Percentiles rank a stretch among this genome's conserved stretches.
These are phyloP conservation scores for Palloptera scutellata DNA, from an alignment of 2,888 invertebrate species.

Conservation along the genomic window DNA sequence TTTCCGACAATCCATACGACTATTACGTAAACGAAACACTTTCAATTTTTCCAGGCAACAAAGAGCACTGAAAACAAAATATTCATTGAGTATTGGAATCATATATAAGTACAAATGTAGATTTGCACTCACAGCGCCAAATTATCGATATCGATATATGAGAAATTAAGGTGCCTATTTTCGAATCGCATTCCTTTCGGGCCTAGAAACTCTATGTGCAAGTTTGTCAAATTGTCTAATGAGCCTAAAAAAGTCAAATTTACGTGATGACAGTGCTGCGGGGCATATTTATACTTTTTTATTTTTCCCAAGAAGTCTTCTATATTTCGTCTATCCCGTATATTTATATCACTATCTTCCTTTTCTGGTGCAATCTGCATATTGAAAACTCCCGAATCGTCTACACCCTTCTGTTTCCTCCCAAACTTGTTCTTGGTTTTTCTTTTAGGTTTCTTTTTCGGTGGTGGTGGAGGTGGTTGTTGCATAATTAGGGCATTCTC, in stretches of 20 bases:
- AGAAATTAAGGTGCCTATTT: slow-evolving; percentile 50
- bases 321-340: slow-evolving; percentile 39
- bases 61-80: not conserved
- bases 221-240: slow-evolving; percentile 44
- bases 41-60: slow-evolving; percentile 41
- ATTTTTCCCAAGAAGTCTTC: slow-evolving; percentile 35
- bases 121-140: slow-evolving; percentile 42
- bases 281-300: slow-evolving; percentile 45
- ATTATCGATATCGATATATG: slow-evolving; percentile 49
- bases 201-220: slow-evolving; percentile 54
- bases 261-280: slow-evolving; percentile 55
- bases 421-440: not conserved
- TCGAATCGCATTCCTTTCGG: slow-evolving; percentile 49
- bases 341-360: slow-evolving; percentile 42
- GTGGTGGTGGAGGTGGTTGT: not conserved
- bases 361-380: slow-evolving; percentile 42
- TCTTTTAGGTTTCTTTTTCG: not conserved
- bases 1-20: slow-evolving; percentile 52
- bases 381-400: slow-evolving; percentile 12
- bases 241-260: slow-evolving; percentile 50
- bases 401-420: not conserved
- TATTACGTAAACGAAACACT: slow-evolving; percentile 53
- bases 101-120: not conserved
- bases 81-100: not conserved
- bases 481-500: not conserved